These are phyloP conservation scores for Eolophus roseicapilla DNA, from an alignment of 2,113 vertebrate genomes.

Conservation along the genomic window DNA sequence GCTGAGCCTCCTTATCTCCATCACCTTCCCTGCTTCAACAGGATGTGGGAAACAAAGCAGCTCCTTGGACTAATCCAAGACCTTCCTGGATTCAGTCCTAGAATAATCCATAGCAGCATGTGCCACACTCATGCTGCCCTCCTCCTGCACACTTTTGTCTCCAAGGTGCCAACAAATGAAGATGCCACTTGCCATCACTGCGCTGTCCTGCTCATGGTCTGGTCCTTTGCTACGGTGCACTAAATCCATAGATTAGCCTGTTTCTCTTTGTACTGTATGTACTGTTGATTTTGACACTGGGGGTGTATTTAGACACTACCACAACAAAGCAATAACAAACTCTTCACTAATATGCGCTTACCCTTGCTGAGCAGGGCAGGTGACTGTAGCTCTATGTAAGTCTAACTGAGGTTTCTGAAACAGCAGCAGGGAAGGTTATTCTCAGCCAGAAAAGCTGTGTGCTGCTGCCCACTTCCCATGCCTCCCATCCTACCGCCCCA, in stretches of 20 bases:
- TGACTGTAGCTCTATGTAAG: neutral
- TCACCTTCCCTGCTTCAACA: neutral
- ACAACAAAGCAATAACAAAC: neutral
- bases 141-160: neutral
- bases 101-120: neutral
- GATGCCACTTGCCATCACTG: neutral
- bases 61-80: neutral
- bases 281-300: rapidly evolving
- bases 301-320: neutral
- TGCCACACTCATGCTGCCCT: neutral
- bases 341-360: neutral
- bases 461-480: neutral
- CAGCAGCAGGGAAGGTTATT: neutral
- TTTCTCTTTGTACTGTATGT: neutral
- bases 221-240: neutral
- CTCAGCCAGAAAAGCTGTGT: neutral
- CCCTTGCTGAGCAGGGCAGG: neutral
- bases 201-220: neutral
- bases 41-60: neutral
- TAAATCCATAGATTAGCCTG: neutral
- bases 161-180: neutral
- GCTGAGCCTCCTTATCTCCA: neutral
- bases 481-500: neutral
- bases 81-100: neutral
- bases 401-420: neutral